A percentile compares a stretch with the other conserved stretches of the same genome.
These are phyloP conservation scores for Lordiphosa fenestrarum DNA, from an alignment of 2,888 invertebrate genomes.

Conservation along the genomic window DNA sequence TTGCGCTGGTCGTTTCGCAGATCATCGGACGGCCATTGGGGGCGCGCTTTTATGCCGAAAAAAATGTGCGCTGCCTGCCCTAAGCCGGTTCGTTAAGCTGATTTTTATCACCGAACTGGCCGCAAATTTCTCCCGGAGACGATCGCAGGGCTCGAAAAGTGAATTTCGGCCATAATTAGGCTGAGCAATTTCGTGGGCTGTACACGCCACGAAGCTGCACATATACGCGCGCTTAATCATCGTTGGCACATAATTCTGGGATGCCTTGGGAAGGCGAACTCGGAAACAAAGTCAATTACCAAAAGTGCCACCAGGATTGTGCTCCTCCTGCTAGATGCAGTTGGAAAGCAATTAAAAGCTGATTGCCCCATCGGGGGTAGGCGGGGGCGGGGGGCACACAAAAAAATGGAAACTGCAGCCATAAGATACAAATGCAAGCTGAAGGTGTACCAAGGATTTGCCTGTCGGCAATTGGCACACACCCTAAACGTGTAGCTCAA, in stretches of 20 bases:
- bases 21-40: slow-evolving; percentile 49
- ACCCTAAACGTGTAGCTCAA: slow-evolving; percentile 71
- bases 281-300: slow-evolving; percentile 54
- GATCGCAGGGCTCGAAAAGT: slow-evolving; percentile 35
- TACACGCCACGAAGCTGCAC: slow-evolving; percentile 42
- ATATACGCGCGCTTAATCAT: slow-evolving; percentile 22
- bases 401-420: slow-evolving; percentile 57
- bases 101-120: slow-evolving; percentile 51
- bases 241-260: slow-evolving; percentile 57
- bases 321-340: slow-evolving; percentile 24
- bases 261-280: slow-evolving; percentile 33
- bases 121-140: slow-evolving; percentile 50
- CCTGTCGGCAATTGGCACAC: slow-evolving; percentile 43
- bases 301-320: slow-evolving; percentile 48
- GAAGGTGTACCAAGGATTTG: slow-evolving; percentile 13
- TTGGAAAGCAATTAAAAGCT: slow-evolving; percentile 78
- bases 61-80: slow-evolving; percentile 23
- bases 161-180: slow-evolving; percentile 53
- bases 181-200: slow-evolving; percentile 55
- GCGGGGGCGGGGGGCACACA: background rate
- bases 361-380: slow-evolving; percentile 58
- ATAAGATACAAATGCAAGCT: slow-evolving; percentile 49
- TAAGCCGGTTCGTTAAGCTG: slow-evolving; percentile 57
- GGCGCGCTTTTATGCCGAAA: slow-evolving; percentile 45
- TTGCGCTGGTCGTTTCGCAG: slow-evolving; percentile 21